Conservation (phyloP, 2,797 vertebrate species). For the Oreochromis mossambicus region DNA sequence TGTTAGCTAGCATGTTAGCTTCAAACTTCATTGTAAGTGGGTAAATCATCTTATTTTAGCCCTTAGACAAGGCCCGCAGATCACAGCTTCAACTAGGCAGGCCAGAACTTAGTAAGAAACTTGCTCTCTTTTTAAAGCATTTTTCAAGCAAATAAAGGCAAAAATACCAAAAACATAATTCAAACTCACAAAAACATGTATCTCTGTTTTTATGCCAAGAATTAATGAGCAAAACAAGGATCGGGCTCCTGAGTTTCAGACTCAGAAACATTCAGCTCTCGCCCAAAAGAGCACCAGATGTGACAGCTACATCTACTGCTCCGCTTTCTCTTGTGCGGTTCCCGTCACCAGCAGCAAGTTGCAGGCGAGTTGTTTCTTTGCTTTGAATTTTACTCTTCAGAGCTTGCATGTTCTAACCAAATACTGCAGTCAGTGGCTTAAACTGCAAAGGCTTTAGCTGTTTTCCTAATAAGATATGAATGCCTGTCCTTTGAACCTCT, state of each 20-base stretch:
- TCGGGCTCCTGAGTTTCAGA: background rate
- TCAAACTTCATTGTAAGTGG: background rate
- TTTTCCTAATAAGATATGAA: background rate
- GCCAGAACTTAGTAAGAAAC: background rate
- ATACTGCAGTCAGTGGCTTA: background rate
- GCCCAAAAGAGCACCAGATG: background rate
- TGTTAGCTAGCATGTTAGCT: background rate
- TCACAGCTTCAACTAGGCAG: background rate
- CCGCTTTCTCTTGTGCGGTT: conserved; percentile 87
- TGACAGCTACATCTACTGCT: conserved; percentile 68
- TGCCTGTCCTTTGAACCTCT: background rate
- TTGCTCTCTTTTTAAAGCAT: background rate
- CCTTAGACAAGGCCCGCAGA: background rate
- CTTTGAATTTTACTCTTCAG: background rate
- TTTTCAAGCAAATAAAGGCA: background rate
- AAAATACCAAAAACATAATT: background rate
- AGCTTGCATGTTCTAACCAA: background rate
- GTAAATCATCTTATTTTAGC: background rate
- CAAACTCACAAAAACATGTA: background rate
- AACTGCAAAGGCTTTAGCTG: background rate
- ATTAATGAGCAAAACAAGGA: background rate
- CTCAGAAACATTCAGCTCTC: background rate
- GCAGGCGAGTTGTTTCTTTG: conserved; percentile 70
- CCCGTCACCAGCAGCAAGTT: conserved; percentile 96
- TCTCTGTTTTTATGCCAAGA: background rate